Percentiles rank a stretch among this genome's conserved stretches.
These are phyloP conservation scores for Brevimyrus niger DNA, from an alignment of 2,113 vertebrate species.

Conservation along the genomic window DNA sequence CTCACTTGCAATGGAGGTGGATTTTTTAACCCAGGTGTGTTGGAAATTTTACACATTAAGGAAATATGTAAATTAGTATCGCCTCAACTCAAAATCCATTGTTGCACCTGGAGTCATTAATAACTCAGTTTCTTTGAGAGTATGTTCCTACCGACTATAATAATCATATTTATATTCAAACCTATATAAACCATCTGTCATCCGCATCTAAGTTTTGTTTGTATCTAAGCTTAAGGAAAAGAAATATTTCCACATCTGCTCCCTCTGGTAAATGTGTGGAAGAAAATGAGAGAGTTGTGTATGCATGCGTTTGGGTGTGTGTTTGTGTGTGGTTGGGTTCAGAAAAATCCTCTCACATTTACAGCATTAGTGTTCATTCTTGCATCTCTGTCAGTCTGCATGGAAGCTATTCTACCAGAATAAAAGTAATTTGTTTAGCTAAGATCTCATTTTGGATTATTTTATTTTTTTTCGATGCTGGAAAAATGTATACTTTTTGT, in stretches of 20 bases:
- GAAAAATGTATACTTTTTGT: slow-evolving; percentile 39
- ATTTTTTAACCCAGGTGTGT: neutral
- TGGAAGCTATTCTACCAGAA: slow-evolving; percentile 20
- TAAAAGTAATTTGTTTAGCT: slow-evolving; percentile 16
- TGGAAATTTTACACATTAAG: neutral
- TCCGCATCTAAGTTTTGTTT: neutral
- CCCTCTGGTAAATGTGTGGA: neutral
- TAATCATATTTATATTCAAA: neutral
- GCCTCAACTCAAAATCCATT: neutral
- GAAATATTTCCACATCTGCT: neutral
- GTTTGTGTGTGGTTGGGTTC: neutral
- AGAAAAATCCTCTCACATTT: neutral
- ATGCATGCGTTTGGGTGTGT: neutral
- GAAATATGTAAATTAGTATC: neutral
- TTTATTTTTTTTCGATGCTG: slow-evolving; percentile 36
- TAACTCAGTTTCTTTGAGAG: neutral
- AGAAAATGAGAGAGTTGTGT: neutral
- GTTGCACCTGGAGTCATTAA: neutral
- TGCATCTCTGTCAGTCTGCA: neutral
- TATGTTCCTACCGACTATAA: neutral
- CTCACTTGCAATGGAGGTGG: slow-evolving; percentile 12
- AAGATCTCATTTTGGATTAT: slow-evolving; percentile 19
- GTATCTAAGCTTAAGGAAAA: neutral
- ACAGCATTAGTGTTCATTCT: neutral
- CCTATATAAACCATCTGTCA: neutral